Conservation (phyloP, 2,113 vertebrate genomes). For the Apus apus region DNA sequence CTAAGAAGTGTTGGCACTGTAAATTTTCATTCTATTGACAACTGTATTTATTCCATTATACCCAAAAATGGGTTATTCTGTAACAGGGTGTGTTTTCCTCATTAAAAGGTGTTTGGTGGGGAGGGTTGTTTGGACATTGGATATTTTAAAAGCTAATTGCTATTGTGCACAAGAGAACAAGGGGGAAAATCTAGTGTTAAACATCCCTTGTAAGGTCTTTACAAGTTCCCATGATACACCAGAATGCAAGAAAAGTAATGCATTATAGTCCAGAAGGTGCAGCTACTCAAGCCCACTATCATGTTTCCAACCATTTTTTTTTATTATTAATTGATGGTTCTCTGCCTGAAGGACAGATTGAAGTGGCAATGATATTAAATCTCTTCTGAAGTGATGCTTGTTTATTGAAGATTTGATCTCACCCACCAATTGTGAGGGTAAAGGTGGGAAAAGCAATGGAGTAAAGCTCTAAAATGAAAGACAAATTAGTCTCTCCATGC, state of each 20-base stretch:
- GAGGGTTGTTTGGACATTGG: neutral
- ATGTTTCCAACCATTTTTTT: neutral
- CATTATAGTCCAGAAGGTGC: accelerated
- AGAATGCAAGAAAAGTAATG: neutral
- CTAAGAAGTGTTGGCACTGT: too few species aligned
- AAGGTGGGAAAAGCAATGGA: neutral
- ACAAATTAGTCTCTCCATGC: neutral
- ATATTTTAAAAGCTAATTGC: neutral
- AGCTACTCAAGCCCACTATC: neutral
- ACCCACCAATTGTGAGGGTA: neutral
- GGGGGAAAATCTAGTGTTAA: neutral
- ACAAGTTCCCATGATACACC: neutral
- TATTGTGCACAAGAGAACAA: neutral
- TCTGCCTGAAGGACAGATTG: neutral
- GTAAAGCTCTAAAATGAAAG: neutral
- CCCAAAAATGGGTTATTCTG: neutral
- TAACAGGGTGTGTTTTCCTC: neutral
- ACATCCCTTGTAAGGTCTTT: neutral
- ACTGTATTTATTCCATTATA: neutral
- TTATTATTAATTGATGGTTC: neutral
- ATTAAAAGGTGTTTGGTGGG: neutral
- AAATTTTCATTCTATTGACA: neutral
- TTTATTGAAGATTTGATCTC: neutral
- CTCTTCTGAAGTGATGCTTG: neutral
- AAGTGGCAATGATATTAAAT: neutral